Base-by-base conservation (phyloP, 2,888 invertebrate species). In the Stramonita haemastoma region DNA sequence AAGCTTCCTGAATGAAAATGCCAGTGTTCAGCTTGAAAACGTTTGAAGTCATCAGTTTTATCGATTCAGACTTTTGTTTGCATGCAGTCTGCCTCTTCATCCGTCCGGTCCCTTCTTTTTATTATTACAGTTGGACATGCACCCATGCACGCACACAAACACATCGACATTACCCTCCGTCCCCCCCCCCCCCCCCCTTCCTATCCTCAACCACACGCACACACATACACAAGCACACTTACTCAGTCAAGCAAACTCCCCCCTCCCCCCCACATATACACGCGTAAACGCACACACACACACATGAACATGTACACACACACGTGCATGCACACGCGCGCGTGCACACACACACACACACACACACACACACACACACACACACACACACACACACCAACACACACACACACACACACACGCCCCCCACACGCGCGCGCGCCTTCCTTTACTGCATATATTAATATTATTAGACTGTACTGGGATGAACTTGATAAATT, bases 331-430 rank as follows among this genome's bases (percentile, higher is more conserved):
- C 5, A 32, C 29, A 77, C 77, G 32, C 77, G 8, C 77, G 32
- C 34, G 8, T 32, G 32, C 77, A 70, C 70, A 70, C 70, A 17
- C 22, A 70, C 70, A 70, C 70, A 70, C 70, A 70, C 70, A 70
- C 77, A 32, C 77, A 79, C 34, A 32, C 0, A 79, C 79, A 34
- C 32, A 79, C 32, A 79, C 79, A 79, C 32, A 32, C 34, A 79
- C 79, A 79, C 79, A 79, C 79, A 79, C 79, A 79, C 79, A 32
- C 79, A 79, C 79, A 32, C 79, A 32, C 79, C 17, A 32, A 79
- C 79, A 32, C 79, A 79, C 32, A 32, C 19, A 4, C 17, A 32
- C 34, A 1, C 77, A 15, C 77, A 5, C 77, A 32, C 77, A 32
- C 5, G 1, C 11, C 66, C 11, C 77, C 32, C 77, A 29, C 77